Evolutionary conservation across 1,140 invertebrate genomes (phyloP).

Genomic region (Bicyclus anynana): DNA sequence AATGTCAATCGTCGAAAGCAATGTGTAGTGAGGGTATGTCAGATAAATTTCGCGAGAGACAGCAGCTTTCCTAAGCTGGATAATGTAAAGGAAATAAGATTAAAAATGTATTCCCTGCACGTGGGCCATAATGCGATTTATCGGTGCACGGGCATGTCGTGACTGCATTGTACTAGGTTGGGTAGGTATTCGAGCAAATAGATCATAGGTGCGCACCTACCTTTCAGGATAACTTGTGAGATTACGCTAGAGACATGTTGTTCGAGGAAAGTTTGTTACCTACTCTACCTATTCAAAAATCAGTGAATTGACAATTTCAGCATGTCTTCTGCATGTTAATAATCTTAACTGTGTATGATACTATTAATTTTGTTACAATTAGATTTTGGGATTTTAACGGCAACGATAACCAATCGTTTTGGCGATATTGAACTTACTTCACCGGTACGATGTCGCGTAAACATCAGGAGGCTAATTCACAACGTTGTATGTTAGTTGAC

Average conservation of each 20-base stretch:
- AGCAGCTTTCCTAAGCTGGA: constrained; percentile 56
- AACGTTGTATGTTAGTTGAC: too few species aligned
- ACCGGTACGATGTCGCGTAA: too few species aligned
- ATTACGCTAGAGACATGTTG: not conserved
- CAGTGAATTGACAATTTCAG: too few species aligned
- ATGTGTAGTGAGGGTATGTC: not conserved
- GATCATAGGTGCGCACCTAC: constrained; percentile 40
- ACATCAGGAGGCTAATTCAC: too few species aligned
- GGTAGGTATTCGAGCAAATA: constrained; percentile 48
- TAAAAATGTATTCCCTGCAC: constrained; percentile 74
- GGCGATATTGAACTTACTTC: too few species aligned
- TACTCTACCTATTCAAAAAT: not conserved
- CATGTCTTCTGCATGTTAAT: not conserved
- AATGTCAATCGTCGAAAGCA: not conserved
- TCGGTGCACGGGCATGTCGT: constrained; percentile 63
- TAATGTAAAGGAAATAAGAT: constrained; percentile 73
- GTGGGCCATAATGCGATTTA: constrained; percentile 73
- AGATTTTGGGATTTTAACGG: too few species aligned
- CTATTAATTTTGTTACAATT: too few species aligned
- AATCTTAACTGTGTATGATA: too few species aligned
- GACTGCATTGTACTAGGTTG: constrained; percentile 45
- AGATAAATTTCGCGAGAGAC: constrained; percentile 28
- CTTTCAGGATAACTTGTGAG: constrained; percentile 21
- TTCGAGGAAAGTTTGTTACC: not conserved
- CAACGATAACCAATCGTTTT: too few species aligned